Evolutionary conservation across 2,113 vertebrate genomes (phyloP), one percentile per base, ranked within the genome.

Genomic region (Amphiprion ocellaris): DNA sequence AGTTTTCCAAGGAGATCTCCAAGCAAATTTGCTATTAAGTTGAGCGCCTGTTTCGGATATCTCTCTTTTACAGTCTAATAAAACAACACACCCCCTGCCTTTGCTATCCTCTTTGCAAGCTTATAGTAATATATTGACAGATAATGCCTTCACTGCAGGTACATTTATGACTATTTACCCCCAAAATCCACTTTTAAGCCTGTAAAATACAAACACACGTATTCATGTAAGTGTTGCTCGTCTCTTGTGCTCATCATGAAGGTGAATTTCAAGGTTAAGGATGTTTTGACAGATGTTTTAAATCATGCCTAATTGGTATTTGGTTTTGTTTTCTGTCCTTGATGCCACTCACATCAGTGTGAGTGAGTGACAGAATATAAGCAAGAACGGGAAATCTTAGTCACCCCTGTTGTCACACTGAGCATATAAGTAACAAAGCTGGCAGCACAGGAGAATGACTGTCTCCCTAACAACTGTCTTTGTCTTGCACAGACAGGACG

Each of bases 391-490:
- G 47, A 80, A 58, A 56, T 69, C 67, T 64, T 39, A 74, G 77
- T 58, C 71, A 41, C 66, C 66, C 33, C 56, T 67, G 76, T 87
- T 87, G 76, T 83, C 83, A 81, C 61, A 53, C 64, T 49, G 53
- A 83, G 68, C 62, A 76, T 83, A 53, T 62, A 68, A 73, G 78
- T 64, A 82, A 69, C 39, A 69, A 62, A 74, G 33, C 76, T 86
- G 81, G 74, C 71, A 86, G 77, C 52, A 10, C 69, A 78, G 75
- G 37, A 81, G 60, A 50, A 58, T 62, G 64, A 83, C 55, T 69
- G 84, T 75, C 87, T 82, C 60, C 82, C 72, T 78, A 82, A 81
- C 82, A 87, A 87, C 81, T 81, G 76, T 65, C 79, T 84, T 74
- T 90, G 86, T 91, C 81, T 83, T 52, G 26, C 58, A 46, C 30